Evolutionary conservation across 2,797 vertebrate species (phyloP).

Genomic region (Pipistrellus nathusii): DNA sequence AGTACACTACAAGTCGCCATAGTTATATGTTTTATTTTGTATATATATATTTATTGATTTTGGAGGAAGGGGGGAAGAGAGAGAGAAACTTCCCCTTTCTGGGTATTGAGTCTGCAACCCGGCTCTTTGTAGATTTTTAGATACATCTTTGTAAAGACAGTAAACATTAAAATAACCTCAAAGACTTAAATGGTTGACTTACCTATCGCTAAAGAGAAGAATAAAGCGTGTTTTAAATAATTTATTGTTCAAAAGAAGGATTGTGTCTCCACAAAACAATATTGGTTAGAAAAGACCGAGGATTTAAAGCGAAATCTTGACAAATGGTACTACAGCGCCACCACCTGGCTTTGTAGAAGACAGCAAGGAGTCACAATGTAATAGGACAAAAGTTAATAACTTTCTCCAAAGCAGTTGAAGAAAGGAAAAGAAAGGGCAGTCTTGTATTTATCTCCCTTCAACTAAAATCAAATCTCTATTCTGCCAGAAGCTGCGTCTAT

Average conservation of each 20-base stretch:
- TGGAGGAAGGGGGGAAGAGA: too few relatives aligned
- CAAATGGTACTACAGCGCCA: conserved; percentile 80
- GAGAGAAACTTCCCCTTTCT: too few relatives aligned
- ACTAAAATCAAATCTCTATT: background rate
- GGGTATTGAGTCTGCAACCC: too few relatives aligned
- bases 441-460: background rate
- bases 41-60: too few relatives aligned
- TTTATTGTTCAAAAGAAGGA: background rate
- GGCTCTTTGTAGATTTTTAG: background rate
- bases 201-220: background rate
- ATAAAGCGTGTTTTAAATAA: background rate
- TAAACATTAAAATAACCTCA: background rate
- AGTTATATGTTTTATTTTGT: too few relatives aligned
- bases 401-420: background rate
- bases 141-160: background rate
- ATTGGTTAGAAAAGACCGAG: background rate
- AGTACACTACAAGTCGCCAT: background rate
- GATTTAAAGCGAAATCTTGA: background rate
- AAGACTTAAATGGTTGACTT: background rate
- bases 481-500: background rate
- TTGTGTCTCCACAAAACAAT: background rate
- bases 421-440: background rate
- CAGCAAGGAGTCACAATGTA: background rate
- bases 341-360: conserved; percentile 60
- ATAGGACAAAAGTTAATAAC: background rate